A percentile compares a stretch with the other conserved stretches of the same genome.
These are phyloP conservation scores for Trichoplusia ni DNA, from an alignment of 1,140 invertebrate species.

Conservation along the genomic window DNA sequence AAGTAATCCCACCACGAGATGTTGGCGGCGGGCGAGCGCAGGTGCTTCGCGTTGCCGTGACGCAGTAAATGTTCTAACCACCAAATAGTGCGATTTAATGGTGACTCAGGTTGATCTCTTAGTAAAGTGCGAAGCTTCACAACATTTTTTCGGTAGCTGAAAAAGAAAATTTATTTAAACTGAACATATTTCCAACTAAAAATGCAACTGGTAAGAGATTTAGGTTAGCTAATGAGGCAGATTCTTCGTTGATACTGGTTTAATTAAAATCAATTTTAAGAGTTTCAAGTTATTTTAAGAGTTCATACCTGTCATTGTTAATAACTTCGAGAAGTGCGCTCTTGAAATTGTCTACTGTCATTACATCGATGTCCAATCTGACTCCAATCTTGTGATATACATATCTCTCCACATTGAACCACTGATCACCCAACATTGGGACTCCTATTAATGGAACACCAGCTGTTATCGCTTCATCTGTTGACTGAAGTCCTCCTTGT, in stretches of 20 bases:
- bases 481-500: constrained; percentile 83
- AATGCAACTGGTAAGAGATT: too few species aligned
- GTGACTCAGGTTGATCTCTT: not conserved
- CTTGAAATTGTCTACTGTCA: constrained; percentile 42
- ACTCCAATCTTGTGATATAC: constrained; percentile 43
- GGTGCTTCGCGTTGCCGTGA: constrained; percentile 2
- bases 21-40: not conserved
- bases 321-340: constrained; percentile 38
- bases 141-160: constrained; percentile 1
- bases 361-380: constrained; percentile 35
- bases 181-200: too few species aligned
- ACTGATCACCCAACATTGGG: constrained; percentile 60
- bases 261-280: not conserved
- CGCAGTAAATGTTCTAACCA: constrained; percentile 5
- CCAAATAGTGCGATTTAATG: not conserved
- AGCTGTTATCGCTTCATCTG: constrained; percentile 81
- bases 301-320: constrained; percentile 40
- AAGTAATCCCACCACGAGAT: constrained; percentile 3
- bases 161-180: too few species aligned
- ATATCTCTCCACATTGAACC: constrained; percentile 52
- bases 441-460: constrained; percentile 82
- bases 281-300: not conserved
- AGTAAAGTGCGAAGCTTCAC: not conserved
- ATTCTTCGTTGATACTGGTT: not conserved
- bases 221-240: too few species aligned